A percentile compares a stretch with the other conserved stretches of the same genome.
phyloP scores from a whole-genome alignment of 1,140 invertebrate species.

The Sycobia sp. region DNA sequence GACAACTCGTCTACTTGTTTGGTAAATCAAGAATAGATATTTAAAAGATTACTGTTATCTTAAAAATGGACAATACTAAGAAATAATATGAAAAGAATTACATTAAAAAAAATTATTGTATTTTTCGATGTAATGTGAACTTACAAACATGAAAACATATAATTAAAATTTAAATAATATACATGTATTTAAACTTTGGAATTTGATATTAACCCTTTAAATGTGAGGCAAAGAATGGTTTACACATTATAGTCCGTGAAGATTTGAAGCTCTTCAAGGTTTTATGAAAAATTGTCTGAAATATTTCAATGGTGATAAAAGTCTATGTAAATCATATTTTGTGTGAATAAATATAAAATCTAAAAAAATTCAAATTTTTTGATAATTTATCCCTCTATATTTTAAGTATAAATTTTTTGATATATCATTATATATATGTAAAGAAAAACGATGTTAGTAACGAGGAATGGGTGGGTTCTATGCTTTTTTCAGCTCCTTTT shows the following conservation, averaged over 20 bases:
- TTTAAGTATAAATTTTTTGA: no score
- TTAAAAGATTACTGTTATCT: background rate
- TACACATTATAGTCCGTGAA: no score
- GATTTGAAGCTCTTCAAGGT: no score
- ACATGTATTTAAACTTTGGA: background rate
- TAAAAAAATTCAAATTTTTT: background rate
- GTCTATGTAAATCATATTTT: slow-evolving; percentile 25
- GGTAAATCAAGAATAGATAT: slow-evolving; percentile 1
- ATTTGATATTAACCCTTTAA: no score
- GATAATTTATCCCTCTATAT: no score
- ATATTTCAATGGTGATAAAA: slow-evolving; percentile 2
- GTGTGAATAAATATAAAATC: slow-evolving; percentile 11
- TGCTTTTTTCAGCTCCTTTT: no score
- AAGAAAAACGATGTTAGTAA: no score
- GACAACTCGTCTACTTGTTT: background rate
- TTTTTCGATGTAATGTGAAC: background rate
- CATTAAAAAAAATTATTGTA: no score
- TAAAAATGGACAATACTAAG: background rate
- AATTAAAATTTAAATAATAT: no score
- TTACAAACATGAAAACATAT: background rate
- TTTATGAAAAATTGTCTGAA: background rate
- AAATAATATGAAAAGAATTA: background rate
- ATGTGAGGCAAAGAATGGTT: no score
- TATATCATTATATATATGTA: background rate
- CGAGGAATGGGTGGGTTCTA: no score